Base-by-base conservation (phyloP, 1,140 invertebrate species). In the Zophobas morio region DNA sequence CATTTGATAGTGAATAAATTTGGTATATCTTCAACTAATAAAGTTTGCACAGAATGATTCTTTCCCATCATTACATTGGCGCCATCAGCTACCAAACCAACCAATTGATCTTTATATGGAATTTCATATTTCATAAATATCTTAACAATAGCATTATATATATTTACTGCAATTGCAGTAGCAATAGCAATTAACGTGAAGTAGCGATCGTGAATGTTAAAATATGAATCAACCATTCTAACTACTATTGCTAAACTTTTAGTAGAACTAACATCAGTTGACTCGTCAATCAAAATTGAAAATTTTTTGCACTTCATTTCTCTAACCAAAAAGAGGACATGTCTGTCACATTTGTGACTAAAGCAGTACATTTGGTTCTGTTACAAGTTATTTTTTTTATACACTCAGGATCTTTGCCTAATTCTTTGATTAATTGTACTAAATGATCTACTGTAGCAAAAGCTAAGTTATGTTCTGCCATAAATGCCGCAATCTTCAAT, bases 41-140 rank as follows among this genome's bases (percentile, higher is more conserved):
- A 6, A 33, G 47, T 4, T 5, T 3, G 56, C 54, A 88, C 47
- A 4, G 84, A 87, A 81, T 86, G 70, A 35, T 86, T 37, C 42
- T 73, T 8, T 33, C 86, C 86, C 78, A 86, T 83, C 84, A 87
- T 87, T 3, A 75, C 54, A 56, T 83, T 86, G 6, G 85, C 81
- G 0, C 83, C 84, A 79, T 87, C 86, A 72, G 84, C 76, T 54
- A 82, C 85, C 82, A 86, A 87, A 1, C 85, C 84, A 56, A 86
- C 77, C 72, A 86, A 77, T 74, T 86, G 84, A 75, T 79, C 20
- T 79, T 84, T 83, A 70, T 82, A 85, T 5, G 83, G 83, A 84
- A 86, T 85, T 76, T 84, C 78, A 40, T 84, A 60, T 51, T 81
- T 49, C 40, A 77, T 63, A 78, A 87, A 84, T 81, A 80, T 84